A percentile compares a stretch with the other conserved stretches of the same genome.
Conservation (phyloP, 2,888 invertebrate genomes). For the Podotricha telesiphe region DNA sequence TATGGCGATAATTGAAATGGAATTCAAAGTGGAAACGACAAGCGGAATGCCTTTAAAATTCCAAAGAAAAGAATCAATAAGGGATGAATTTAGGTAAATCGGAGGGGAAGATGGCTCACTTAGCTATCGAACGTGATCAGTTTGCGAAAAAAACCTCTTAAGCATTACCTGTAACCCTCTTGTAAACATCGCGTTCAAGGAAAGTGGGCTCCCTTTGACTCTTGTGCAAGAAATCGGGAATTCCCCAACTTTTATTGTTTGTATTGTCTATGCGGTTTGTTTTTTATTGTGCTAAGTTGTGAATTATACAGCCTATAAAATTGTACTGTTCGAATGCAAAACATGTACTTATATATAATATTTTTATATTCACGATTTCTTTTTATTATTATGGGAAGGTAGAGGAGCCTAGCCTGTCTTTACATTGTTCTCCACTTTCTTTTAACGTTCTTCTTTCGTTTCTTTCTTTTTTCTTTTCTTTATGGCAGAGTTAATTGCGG, state of each 20-base stretch:
- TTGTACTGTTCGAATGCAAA: background rate
- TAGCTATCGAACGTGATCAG: conserved; percentile 81
- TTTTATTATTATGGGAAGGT: too few species aligned
- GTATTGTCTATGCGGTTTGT: conserved; percentile 31
- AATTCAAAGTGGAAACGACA: conserved; percentile 21
- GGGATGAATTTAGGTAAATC: conserved; percentile 68
- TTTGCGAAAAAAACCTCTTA: conserved; percentile 72
- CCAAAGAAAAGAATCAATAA: conserved; percentile 67
- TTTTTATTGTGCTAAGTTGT: conserved; percentile 29
- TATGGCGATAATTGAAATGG: conserved; percentile 18
- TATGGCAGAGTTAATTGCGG: too few species aligned
- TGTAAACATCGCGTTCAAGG: conserved; percentile 74
- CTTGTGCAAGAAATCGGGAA: conserved; percentile 46
- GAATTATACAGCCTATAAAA: conserved; percentile 21
- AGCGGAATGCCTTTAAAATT: conserved; percentile 39
- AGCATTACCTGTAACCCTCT: conserved; percentile 57
- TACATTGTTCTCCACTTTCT: too few species aligned
- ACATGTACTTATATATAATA: background rate
- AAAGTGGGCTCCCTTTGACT: conserved; percentile 52
- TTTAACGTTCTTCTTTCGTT: too few species aligned
- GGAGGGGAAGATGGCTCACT: conserved; percentile 77
- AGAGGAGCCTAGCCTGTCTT: too few species aligned
- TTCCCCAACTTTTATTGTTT: conserved; percentile 37
- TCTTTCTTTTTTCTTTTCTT: too few species aligned
- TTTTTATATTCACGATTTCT: background rate